A percentile compares a stretch with the other conserved stretches of the same genome.
Conservation (phyloP, 2,113 vertebrate species). For the Herpailurus yagouaroundi region DNA sequence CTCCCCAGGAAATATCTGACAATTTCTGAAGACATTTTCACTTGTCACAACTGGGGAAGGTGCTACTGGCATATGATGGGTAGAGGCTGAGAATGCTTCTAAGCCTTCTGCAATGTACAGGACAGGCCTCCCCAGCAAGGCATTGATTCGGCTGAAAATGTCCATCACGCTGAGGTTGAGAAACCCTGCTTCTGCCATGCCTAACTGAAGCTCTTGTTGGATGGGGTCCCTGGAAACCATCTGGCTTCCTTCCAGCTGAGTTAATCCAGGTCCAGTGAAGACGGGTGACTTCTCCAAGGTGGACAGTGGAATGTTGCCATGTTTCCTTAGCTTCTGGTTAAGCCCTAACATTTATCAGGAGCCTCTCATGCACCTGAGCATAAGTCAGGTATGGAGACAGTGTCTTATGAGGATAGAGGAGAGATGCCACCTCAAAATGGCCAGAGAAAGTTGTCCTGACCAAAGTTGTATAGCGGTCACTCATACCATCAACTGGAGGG, state of each 20-base stretch:
- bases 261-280: not conserved
- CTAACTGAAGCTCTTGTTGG: not conserved
- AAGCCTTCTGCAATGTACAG: not conserved
- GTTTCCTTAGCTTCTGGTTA: not conserved
- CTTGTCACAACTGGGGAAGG: not conserved
- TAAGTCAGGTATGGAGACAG: not conserved
- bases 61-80: not conserved
- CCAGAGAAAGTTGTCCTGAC: not conserved
- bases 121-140: not conserved
- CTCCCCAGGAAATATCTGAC: not conserved
- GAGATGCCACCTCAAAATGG: not conserved
- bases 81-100: not conserved
- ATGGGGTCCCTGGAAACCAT: not conserved
- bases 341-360: not conserved
- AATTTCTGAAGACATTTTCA: not conserved
- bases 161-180: not conserved
- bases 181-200: not conserved
- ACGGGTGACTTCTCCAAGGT: not conserved
- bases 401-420: not conserved
- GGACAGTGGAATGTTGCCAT: not conserved
- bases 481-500: not conserved
- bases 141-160: not conserved
- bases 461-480: not conserved
- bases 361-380: not conserved
- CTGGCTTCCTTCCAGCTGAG: not conserved